Evolutionary conservation across 2,113 vertebrate genomes (phyloP), one percentile per base, ranked within the genome.

Genomic region (Sinosuthora webbiana): DNA sequence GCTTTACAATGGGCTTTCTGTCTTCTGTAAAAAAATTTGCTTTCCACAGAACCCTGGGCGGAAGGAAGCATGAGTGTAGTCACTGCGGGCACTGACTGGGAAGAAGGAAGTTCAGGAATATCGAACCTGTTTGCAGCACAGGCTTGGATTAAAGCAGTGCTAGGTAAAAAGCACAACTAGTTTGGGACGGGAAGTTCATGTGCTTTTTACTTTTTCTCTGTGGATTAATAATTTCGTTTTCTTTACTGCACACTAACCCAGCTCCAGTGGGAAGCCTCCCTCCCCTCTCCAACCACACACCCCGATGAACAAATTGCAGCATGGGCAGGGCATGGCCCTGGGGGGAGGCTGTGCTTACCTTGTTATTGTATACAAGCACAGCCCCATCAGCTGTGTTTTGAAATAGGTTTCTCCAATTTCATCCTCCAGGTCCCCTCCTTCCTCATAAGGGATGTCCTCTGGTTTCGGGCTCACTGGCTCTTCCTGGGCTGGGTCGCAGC

Each of bases 391-490:
- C 55, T 86, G 75, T 42, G n/a, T 77, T 92, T 92, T 80, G 88
- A 70, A 93, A 57, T 7, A 16, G 25, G 44, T 80, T 21, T 30
- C 30, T 80, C 41, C 19, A 11, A 1, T 50, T 85, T 85, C n/a
- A 33, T 77, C 30, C 20, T 56, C 12, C 44, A 41, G 41, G 33
- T 74, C 4, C 14, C 17, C 22, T 41, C 31, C 75, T 42, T 62
- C 14, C 42, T 80, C 41, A 33, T 4, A 55, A 69, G n/a, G 41
- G 49, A 15, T 73, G 39, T 44, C 41, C 31, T 60, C n/a, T 80
- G 49, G 12, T 77, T 76, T 88, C 0, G 0, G 18, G 21, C 42
- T 91, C 10, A 0, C 24, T 79, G 39, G 2, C 17, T 62, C 53
- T 50, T 86, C 80, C 21, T 76, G 39, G 53, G 7, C 16, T 82